Conservation (phyloP, 2,888 invertebrate species). For the Cantharis rufa region DNA sequence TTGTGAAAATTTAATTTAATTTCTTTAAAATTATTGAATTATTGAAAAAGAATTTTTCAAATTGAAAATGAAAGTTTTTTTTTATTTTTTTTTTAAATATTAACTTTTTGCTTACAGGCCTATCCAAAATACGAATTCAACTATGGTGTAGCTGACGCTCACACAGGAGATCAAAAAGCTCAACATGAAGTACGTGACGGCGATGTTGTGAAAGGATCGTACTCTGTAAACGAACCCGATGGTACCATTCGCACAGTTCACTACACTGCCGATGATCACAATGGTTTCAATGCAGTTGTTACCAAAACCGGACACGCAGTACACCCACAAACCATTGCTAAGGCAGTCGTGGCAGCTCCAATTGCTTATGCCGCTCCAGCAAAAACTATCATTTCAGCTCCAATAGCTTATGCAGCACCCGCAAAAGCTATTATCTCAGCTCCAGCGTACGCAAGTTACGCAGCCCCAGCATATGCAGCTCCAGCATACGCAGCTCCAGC, state of each 20-base stretch:
- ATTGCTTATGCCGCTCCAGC: slow-evolving; percentile 32
- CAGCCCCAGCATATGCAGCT: not conserved
- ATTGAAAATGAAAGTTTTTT: no score
- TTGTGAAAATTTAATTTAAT: not conserved
- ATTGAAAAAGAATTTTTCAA: no score
- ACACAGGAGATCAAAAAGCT: slow-evolving; percentile 62
- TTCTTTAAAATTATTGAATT: no score
- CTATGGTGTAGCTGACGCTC: slow-evolving; percentile 63
- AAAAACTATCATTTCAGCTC: slow-evolving; percentile 7
- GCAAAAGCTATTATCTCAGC: slow-evolving; percentile 2
- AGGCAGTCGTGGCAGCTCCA: slow-evolving; percentile 44
- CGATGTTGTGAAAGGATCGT: slow-evolving; percentile 62
- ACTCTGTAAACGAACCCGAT: slow-evolving; percentile 62
- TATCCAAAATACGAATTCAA: slow-evolving; percentile 65
- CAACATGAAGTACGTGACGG: slow-evolving; percentile 62
- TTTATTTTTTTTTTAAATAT: not conserved
- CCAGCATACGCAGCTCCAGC: not conserved
- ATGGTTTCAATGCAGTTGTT: slow-evolving; percentile 57
- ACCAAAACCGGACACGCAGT: slow-evolving; percentile 61
- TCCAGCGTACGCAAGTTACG: slow-evolving; percentile 7
- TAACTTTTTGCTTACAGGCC: slow-evolving; percentile 40
- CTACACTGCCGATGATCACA: slow-evolving; percentile 63
- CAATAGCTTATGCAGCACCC: slow-evolving; percentile 12
- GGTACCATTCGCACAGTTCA: slow-evolving; percentile 62
- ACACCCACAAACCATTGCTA: slow-evolving; percentile 54